Base-by-base conservation (phyloP, 2,113 vertebrate species). In the Haemorhous mexicanus region DNA sequence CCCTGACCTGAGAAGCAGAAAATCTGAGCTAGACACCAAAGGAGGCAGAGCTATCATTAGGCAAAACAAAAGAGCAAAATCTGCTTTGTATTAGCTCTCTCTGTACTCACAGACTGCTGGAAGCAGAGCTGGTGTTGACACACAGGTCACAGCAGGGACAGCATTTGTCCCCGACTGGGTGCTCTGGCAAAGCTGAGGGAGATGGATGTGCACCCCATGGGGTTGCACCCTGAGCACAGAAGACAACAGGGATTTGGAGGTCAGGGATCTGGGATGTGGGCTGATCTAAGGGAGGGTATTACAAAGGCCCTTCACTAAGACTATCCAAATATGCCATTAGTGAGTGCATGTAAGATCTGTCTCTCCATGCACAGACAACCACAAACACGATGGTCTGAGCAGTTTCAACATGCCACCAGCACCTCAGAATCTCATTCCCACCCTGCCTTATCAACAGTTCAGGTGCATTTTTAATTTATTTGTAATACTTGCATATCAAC, bases 401-500 rank as follows among this genome's bases (percentile, higher is more conserved):
- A 77, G 92, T 75, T 89, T 43, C 55, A 24, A 68, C 90, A 87
- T 0, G 76, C 93, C 82, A 81, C 62, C 37, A 72, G 68, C 66
- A 90, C 53, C 84, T 93, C 94, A 93, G 80, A 70, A 94, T 91
- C 67, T 79, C 5, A 17, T 86, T 90, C 66, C 80, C 90, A 75
- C 73, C 66, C 86, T 90, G 22, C 20, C 43, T 84, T 69, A 95
- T 84, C 93, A 94, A 87, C 83, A 66, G 41, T 81, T 95, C 86
- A 89, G 83, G 88, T 79, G 69, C 44, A 82, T 89, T 92, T 92
- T 89, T 82, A 92, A 96, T 92, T 74, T 93, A 89, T 93, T 23
- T 90, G 84, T 87, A 92, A 89, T 92, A 78, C 75, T 26, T 86
- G 77, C 82, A 56, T 90, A 94, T 87, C 86, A 93, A 81, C 83